Evolutionary conservation across 37 sponge, comb jelly and placozoan species (phyloP).

Genomic region (Ianthella basta): DNA sequence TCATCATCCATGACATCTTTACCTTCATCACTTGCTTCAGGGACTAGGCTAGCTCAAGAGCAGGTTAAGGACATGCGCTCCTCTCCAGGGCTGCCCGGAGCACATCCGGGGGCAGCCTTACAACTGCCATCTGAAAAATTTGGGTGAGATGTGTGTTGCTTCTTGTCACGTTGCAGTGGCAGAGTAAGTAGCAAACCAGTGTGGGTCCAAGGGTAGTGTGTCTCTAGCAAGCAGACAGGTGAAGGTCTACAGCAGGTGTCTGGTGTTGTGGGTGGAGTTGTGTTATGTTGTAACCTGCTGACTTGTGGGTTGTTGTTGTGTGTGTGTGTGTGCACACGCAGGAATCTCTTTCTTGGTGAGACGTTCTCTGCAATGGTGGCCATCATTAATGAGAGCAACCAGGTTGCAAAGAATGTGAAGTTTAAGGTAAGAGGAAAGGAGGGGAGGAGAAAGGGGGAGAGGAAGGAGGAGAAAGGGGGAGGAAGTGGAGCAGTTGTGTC

Average conservation of each 20-base stretch:
- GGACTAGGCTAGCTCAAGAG: background rate
- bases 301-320: background rate
- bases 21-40: background rate
- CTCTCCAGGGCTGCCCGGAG: background rate
- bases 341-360: slow-evolving; percentile 84
- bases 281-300: too few species aligned
- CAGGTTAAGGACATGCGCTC: background rate
- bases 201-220: too few species aligned
- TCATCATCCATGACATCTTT: background rate
- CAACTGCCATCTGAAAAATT: background rate
- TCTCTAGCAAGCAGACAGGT: too few species aligned
- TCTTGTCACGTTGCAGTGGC: background rate
- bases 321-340: too few species aligned
- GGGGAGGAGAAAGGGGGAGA: too few species aligned
- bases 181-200: too few species aligned
- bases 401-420: slow-evolving; percentile 65
- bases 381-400: slow-evolving; percentile 75
- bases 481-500: background rate
- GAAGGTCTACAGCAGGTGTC: too few species aligned
- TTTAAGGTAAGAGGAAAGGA: slow-evolving; percentile 52
- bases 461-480: too few species aligned
- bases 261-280: too few species aligned
- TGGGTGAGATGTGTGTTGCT: background rate
- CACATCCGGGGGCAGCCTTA: slow-evolving; percentile 12
- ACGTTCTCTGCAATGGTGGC: slow-evolving; percentile 78